Evolutionary conservation across 2,113 vertebrate species (phyloP).

Genomic region (Passer domesticus): DNA sequence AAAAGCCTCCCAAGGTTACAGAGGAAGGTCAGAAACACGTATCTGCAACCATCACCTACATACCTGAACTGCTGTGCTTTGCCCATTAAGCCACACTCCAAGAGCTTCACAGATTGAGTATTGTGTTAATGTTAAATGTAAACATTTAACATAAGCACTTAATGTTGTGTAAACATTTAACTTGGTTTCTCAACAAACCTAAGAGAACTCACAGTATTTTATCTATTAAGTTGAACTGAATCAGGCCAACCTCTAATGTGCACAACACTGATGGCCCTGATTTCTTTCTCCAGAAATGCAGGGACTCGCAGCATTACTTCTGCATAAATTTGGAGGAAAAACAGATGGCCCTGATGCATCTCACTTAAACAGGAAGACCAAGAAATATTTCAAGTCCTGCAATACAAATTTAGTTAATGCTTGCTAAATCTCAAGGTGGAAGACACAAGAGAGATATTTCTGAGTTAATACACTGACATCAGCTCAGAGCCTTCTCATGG

Average conservation of each 20-base stretch:
- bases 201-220: not conserved
- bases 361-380: not conserved
- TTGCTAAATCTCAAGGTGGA: not conserved
- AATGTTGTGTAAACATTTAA: not conserved
- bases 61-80: not conserved
- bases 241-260: not conserved
- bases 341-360: not conserved
- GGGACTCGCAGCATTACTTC: not conserved
- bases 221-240: not conserved
- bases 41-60: not conserved
- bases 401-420: not conserved
- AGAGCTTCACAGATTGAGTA: not conserved
- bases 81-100: not conserved
- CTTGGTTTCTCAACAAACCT: not conserved
- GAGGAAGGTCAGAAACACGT: not conserved
- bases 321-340: not conserved
- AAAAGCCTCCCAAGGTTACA: slow-evolving; percentile 36
- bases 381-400: not conserved
- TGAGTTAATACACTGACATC: not conserved
- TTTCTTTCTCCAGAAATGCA: not conserved
- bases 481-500: not conserved
- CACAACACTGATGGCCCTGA: not conserved
- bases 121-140: not conserved
- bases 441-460: not conserved
- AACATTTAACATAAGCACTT: not conserved